Conservation (phyloP, 1,140 invertebrate genomes). For the Laupala kohalensis region DNA sequence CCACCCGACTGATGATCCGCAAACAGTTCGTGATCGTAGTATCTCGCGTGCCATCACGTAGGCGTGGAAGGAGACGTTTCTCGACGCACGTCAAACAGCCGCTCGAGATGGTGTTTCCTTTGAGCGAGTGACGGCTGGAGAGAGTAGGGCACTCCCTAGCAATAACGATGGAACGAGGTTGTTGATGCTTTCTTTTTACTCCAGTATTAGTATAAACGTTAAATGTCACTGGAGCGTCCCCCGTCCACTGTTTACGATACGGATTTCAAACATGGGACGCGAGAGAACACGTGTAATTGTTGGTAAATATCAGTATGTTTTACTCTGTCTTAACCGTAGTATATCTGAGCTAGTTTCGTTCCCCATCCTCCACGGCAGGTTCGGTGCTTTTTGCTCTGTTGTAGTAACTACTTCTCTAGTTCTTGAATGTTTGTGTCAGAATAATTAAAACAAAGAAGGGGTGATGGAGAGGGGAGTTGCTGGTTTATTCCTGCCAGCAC, state of each 20-base stretch:
- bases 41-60: no score
- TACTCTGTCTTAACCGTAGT: not conserved
- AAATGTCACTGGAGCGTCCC: no score
- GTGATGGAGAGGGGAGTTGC: not conserved
- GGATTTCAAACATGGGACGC: not conserved
- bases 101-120: no score
- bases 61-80: no score
- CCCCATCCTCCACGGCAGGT: not conserved
- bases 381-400: not conserved
- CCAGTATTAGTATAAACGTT: not conserved
- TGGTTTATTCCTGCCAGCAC: not conserved
- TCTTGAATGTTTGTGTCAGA: not conserved
- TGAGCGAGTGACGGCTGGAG: no score
- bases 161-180: no score
- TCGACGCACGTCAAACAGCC: no score
- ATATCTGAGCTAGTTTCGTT: not conserved
- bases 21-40: no score
- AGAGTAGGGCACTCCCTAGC: no score
- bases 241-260: not conserved
- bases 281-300: not conserved
- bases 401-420: not conserved
- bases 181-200: not conserved
- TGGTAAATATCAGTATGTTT: not conserved
- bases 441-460: not conserved
- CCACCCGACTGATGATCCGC: no score